phyloP scores from a whole-genome alignment of 2,113 vertebrate genomes.

The Epinephelus cyanopodus region DNA sequence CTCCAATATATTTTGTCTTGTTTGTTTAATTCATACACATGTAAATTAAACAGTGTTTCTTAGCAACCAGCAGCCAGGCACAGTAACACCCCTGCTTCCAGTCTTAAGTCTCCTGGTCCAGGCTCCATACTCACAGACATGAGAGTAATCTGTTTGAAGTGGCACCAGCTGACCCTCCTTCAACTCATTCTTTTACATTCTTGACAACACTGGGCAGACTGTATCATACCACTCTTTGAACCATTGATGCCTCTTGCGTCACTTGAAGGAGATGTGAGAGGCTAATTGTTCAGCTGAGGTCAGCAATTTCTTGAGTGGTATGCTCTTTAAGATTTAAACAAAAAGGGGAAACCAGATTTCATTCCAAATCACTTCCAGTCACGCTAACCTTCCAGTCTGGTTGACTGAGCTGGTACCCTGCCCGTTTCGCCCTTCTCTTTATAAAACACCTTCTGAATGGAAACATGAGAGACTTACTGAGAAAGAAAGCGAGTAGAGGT shows the following conservation, averaged over 20 bases:
- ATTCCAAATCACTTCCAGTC: constrained; percentile 66
- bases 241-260: not conserved
- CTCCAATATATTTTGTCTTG: not conserved
- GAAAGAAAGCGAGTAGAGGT: constrained; percentile 20
- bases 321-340: constrained; percentile 35
- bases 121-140: not conserved
- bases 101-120: not conserved
- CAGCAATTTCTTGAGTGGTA: constrained; percentile 22
- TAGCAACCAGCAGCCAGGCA: not conserved
- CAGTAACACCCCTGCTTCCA: not conserved
- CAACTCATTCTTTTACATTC: not conserved
- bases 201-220: constrained; percentile 19
- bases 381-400: constrained; percentile 37
- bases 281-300: constrained; percentile 39
- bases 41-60: not conserved
- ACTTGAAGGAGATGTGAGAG: constrained; percentile 9
- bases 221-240: constrained; percentile 17
- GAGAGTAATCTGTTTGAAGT: constrained; percentile 29
- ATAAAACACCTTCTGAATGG: constrained; percentile 48
- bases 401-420: constrained; percentile 41
- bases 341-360: constrained; percentile 30
- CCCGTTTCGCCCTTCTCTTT: constrained; percentile 33
- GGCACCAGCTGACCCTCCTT: not conserved
- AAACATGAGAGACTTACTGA: constrained; percentile 14
- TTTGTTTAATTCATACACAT: too few relatives aligned